Evolutionary conservation across 1,140 invertebrate genomes (phyloP).

Genomic region (Hylyphantes graminicola): DNA sequence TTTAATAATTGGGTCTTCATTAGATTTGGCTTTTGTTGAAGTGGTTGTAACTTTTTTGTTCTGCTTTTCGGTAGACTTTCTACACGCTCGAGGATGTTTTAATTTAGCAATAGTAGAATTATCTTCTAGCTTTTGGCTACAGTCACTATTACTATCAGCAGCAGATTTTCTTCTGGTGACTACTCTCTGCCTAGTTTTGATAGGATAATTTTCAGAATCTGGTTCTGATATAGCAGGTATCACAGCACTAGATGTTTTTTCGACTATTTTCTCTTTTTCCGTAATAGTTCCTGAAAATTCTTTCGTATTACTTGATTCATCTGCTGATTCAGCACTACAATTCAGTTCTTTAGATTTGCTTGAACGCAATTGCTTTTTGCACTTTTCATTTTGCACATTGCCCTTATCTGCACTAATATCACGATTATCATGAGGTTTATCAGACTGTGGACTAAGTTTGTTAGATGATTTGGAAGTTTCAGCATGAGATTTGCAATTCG

Average conservation of each 20-base stretch:
- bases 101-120: constrained; percentile 11
- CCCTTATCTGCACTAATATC: not conserved
- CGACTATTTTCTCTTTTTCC: constrained; percentile 6
- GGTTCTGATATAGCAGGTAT: constrained; percentile 18
- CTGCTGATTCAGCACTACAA: not conserved
- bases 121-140: constrained; percentile 13
- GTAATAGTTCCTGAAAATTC: not conserved
- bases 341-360: constrained; percentile 14
- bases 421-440: not conserved
- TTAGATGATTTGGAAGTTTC: not conserved
- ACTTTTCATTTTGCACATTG: constrained; percentile 20
- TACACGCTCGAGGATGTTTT: constrained; percentile 53
- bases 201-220: constrained; percentile 32
- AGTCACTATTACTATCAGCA: constrained; percentile 4
- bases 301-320: constrained; percentile 16
- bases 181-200: constrained; percentile 51
- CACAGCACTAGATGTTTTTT: constrained; percentile 9
- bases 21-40: constrained; percentile 3
- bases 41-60: not conserved
- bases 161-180: constrained; percentile 22
- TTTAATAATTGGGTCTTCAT: constrained; percentile 14
- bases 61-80: constrained; percentile 39
- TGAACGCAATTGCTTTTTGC: constrained; percentile 19
- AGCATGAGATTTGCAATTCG: not conserved
- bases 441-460: not conserved